Evolutionary conservation across 2,113 vertebrate species (phyloP), one percentile per base, ranked within the genome.

Genomic region (Rutilus rutilus): DNA sequence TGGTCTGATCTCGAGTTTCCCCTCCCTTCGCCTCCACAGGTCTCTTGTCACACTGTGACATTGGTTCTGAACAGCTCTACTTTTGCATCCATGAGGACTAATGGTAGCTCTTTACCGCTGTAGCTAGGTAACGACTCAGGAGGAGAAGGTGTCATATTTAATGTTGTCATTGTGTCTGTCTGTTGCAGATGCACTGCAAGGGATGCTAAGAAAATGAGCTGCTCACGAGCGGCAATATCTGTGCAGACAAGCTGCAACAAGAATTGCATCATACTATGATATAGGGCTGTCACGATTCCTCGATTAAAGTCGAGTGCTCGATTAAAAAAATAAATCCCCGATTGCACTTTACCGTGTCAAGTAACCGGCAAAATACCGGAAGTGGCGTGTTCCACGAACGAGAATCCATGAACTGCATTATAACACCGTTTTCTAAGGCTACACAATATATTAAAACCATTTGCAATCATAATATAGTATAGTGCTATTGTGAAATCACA

Each of bases 151-250:
- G 71, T 23, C 42, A 47, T 23, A 11, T 74, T 12, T 74, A 74
- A 74, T 47, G 71, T 74, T 74, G 71, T 74, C 71, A 74, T 8
- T 25, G 71, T 47, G 71, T 47, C 39, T 71, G 67, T 42, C 36
- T 74, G 71, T 25, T 14, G 39, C 10, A 1, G 23, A 73, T 73
- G 39, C 39, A n/a, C 42, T 47, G 71, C 71, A 47, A 47, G 39
- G 25, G 71, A 74, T 47, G 71, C 71, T 74, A 6, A 74, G 39
- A 74, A 74, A 15, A 11, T 47, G 39, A 74, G n/a, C n/a, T n/a
- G 59, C 59, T 62, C n/a, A 62, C 59, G 12, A 25, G 39, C 5
- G 11, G 23, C 71, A 45, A 45, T 45, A 45, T 74, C 69, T n/a
- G 33, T 71, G 67, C 4, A 71, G 67, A 42, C 67, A 42, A 42